Evolutionary conservation across 2,113 vertebrate species (phyloP), one percentile per base, ranked within the genome.

Genomic region (Calidris pugnax): DNA sequence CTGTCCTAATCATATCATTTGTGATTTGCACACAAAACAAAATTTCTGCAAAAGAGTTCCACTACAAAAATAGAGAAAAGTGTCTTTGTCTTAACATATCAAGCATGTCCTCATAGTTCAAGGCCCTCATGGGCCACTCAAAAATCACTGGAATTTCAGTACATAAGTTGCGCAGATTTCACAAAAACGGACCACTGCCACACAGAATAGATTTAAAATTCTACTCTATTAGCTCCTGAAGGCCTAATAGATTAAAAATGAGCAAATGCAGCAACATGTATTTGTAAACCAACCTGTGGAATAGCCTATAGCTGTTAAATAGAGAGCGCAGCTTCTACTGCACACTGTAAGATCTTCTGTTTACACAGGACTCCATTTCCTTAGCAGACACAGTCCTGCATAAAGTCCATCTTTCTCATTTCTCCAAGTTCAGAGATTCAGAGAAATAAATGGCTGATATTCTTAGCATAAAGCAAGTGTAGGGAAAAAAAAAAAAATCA

Each of bases 381-480:
- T 67, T 37, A 26, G 47, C 50, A 78, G 51, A 60, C 1, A 73
- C 23, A 21, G 26, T 8, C 35, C 57, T 21, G 18, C 3, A 0
- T 47, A 9, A 3, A 24, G 75, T n/a, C 75, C 82, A 55, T 7
- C 51, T 66, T 14, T 1, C 53, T 63, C 69, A 7, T 17, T 69
- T 45, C 78, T 53, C 50, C 51, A 51, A 26, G 41, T 75, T 84
- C 90, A 92, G 50, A 57, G 51, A 94, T 20, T 83, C 53, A 78
- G 28, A 79, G 59, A 85, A 91, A 96, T 89, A 77, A 93, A 67
- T 83, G 74, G 20, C 78, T 92, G 93, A 60, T 94, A 94, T 56
- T 80, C 73, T 45, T 22, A 72, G 92, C 80, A 67, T 45, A 72
- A 96, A 92, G 51, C 68, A 96, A 97, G 78, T 9, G 5, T 51